Conservation (phyloP, 2,797 vertebrate species). For the Glyptemys insculpta region DNA sequence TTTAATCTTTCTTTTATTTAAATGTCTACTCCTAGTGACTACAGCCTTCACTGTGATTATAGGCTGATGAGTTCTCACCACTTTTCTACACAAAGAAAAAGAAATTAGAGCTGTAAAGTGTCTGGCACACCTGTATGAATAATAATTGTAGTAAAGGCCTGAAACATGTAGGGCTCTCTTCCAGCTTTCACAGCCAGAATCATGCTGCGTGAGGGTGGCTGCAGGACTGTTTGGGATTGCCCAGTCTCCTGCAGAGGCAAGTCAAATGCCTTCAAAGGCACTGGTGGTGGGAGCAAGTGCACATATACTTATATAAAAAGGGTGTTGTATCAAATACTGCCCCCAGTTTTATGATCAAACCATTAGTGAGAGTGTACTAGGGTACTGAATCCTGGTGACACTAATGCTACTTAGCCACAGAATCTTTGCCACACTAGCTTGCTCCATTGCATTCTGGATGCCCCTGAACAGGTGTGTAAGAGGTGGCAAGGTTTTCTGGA, state of each 20-base stretch:
- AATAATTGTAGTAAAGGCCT: neutral
- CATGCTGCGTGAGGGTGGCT: neutral
- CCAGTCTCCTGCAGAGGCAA: neutral
- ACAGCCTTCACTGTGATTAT: neutral
- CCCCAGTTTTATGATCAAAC: neutral
- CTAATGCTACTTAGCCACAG: neutral
- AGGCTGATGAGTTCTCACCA: neutral
- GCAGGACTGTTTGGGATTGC: neutral
- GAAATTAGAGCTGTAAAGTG: accelerated
- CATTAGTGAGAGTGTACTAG: neutral
- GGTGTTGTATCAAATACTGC: neutral
- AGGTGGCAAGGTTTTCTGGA: neutral
- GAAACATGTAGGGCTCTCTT: accelerated
- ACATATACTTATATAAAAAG: neutral
- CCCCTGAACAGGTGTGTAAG: neutral
- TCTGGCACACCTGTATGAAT: neutral
- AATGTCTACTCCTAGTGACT: neutral
- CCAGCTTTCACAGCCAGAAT: neutral
- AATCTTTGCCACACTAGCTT: neutral
- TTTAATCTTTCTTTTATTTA: conserved; percentile 33
- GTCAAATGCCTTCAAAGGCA: neutral
- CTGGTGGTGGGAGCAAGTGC: neutral
- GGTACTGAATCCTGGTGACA: neutral
- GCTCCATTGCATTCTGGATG: neutral
- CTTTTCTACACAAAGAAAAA: neutral